These are phyloP conservation scores for Protophormia terraenovae DNA, from an alignment of 2,888 invertebrate genomes.

Conservation along the genomic window DNA sequence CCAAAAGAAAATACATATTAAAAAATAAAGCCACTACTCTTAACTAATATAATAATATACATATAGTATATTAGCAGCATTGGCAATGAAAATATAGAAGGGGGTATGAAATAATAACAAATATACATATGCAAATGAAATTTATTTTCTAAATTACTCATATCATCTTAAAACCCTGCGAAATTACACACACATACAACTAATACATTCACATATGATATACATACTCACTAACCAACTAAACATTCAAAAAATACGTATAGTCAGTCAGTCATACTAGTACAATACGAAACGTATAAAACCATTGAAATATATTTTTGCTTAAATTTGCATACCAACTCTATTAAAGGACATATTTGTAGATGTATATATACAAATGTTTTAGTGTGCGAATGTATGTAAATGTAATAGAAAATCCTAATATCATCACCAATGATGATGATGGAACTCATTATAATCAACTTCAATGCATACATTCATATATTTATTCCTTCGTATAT, in stretches of 20 bases:
- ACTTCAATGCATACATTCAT: constrained; percentile 2
- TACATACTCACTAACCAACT: background rate
- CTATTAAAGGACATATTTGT: constrained; percentile 50
- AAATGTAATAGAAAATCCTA: constrained; percentile 6
- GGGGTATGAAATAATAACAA: constrained; percentile 46
- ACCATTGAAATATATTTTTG: constrained; percentile 54
- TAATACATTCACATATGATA: background rate
- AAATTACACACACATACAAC: constrained; percentile 21
- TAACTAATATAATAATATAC: background rate
- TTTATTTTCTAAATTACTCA: constrained; percentile 67
- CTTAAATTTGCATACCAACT: constrained; percentile 60
- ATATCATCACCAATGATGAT: constrained; percentile 19
- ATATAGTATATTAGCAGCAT: no score
- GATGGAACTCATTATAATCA: constrained; percentile 61
- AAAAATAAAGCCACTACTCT: constrained; percentile 3
- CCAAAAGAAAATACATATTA: background rate
- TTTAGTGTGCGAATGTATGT: background rate
- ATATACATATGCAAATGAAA: constrained; percentile 67
- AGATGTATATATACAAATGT: background rate
- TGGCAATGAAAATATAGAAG: constrained; percentile 3
- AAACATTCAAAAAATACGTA: background rate
- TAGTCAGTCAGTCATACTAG: background rate
- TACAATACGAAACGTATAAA: constrained; percentile 27
- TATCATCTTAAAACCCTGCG: constrained; percentile 40
- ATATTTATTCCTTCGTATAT: background rate